Conservation (phyloP, 2,888 invertebrate genomes). For the Minunthozetes semirufus region DNA sequence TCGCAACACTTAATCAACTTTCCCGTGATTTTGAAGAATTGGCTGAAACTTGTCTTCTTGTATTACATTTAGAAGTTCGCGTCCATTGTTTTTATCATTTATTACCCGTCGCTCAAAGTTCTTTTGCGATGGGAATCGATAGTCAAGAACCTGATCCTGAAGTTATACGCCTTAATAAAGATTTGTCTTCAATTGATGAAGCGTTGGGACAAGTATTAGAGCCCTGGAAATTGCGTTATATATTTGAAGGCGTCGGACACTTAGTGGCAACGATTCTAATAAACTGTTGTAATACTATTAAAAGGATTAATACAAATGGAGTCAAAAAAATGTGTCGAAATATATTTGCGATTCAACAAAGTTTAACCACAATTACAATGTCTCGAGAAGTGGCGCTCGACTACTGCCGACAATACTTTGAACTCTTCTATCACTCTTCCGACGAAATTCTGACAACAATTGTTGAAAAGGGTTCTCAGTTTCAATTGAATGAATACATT, state of each 20-base stretch:
- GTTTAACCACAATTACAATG: constrained; percentile 69
- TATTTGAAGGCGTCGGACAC: constrained; percentile 82
- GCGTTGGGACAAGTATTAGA: constrained; percentile 67
- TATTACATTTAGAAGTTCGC: constrained; percentile 83
- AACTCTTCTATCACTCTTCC: constrained; percentile 71
- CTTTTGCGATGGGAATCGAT: constrained; percentile 56
- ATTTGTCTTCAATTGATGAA: constrained; percentile 69
- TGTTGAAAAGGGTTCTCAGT: constrained; percentile 77
- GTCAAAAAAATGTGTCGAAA: constrained; percentile 79
- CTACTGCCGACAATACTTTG: constrained; percentile 79
- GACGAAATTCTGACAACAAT: constrained; percentile 77
- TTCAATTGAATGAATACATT: constrained; percentile 77
- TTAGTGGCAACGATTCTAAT: constrained; percentile 71
- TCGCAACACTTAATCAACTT: constrained; percentile 49
- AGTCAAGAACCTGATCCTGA: constrained; percentile 68
- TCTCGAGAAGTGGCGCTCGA: constrained; percentile 75
- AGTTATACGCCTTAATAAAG: constrained; percentile 68
- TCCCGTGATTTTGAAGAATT: constrained; percentile 77
- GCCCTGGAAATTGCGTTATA: constrained; percentile 73
- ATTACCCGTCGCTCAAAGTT: constrained; percentile 47
- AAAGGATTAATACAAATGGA: constrained; percentile 69
- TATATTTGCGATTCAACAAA: constrained; percentile 75
- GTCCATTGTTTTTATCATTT: constrained; percentile 95
- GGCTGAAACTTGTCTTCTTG: constrained; percentile 79
- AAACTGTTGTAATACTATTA: constrained; percentile 69